Conservation (phyloP, 1,140 invertebrate species). For the Camponotus pennsylvanicus region DNA sequence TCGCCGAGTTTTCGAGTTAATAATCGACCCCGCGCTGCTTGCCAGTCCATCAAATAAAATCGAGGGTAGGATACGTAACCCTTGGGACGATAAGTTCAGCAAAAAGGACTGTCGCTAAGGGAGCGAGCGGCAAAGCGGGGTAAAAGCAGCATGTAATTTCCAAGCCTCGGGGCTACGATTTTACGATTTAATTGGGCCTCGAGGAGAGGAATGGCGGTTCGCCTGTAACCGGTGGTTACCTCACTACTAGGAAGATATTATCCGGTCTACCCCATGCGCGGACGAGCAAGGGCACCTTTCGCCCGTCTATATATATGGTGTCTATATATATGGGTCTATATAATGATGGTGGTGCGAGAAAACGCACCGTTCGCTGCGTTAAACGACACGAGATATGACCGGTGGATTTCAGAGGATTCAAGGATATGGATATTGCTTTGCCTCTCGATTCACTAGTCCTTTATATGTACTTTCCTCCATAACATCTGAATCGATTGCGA, state of each 20-base stretch:
- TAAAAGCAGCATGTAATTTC: constrained; percentile 70
- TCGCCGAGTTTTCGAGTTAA: background rate
- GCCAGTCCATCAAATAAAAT: background rate
- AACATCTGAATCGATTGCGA: background rate
- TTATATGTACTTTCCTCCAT: constrained; percentile 18
- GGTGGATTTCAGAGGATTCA: background rate
- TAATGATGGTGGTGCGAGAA: constrained; percentile 47
- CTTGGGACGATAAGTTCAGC: constrained; percentile 5
- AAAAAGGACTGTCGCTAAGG: constrained; percentile 63
- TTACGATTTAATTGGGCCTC: constrained; percentile 75
- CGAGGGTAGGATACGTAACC: background rate
- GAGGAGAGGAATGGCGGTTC: constrained; percentile 54
- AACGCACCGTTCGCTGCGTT: constrained; percentile 47
- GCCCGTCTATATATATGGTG: background rate
- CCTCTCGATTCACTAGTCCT: background rate
- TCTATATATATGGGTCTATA: too few relatives aligned
- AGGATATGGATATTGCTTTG: constrained; percentile 3
- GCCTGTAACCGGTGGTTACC: constrained; percentile 72
- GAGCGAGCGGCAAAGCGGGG: background rate
- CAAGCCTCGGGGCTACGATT: constrained; percentile 67
- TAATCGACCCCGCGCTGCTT: background rate
- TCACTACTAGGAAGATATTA: constrained; percentile 76
- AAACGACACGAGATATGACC: constrained; percentile 34
- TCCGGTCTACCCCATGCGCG: constrained; percentile 58
- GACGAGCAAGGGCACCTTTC: constrained; percentile 55